These are phyloP conservation scores for Ormia ochracea DNA, from an alignment of 2,888 invertebrate genomes.

Conservation along the genomic window DNA sequence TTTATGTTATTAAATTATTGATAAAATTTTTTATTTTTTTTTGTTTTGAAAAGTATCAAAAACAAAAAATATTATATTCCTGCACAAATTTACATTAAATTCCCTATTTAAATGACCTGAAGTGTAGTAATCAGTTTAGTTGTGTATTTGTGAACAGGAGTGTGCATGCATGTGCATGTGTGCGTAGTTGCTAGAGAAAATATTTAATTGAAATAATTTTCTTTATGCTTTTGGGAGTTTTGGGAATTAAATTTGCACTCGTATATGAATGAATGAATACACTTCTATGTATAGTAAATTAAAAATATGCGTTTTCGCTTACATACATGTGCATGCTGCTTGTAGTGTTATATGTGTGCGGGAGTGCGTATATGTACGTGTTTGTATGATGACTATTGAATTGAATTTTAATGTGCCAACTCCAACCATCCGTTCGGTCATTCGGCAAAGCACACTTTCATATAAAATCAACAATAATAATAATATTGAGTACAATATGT, in stretches of 20 bases:
- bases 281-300: not conserved
- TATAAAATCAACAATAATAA: slow-evolving; percentile 5
- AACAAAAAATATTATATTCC: too few species aligned
- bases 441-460: slow-evolving; percentile 10
- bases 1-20: too few species aligned
- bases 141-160: not conserved
- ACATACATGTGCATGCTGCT: not conserved
- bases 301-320: slow-evolving; percentile 64
- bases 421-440: slow-evolving; percentile 15
- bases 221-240: slow-evolving; percentile 70
- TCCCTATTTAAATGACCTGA: too few species aligned
- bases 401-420: slow-evolving; percentile 71
- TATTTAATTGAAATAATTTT: slow-evolving; percentile 71
- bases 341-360: slow-evolving; percentile 63
- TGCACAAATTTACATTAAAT: too few species aligned
- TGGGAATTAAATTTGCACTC: slow-evolving; percentile 74
- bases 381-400: slow-evolving; percentile 67
- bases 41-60: too few species aligned
- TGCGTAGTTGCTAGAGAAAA: slow-evolving; percentile 40
- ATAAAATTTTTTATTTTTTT: too few species aligned
- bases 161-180: not conserved
- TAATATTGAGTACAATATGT: slow-evolving; percentile 54
- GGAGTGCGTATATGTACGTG: not conserved
- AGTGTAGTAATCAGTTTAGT: not conserved
- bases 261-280: not conserved